Evolutionary conservation across 2,797 vertebrate genomes (phyloP).

Genomic region (Enteromius anoplus): DNA sequence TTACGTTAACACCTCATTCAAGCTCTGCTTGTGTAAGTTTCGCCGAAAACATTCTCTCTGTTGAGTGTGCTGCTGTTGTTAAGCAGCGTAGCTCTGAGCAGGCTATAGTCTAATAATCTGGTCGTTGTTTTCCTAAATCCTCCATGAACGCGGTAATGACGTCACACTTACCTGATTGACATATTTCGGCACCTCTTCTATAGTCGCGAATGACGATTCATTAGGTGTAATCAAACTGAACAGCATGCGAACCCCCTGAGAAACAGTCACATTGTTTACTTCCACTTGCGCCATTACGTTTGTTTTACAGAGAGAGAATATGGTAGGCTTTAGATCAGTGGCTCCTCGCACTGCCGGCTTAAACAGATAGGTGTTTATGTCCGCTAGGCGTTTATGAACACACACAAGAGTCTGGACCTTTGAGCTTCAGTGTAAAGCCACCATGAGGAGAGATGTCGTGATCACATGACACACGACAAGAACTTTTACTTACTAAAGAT

Average conservation of each 20-base stretch:
- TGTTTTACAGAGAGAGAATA: slow-evolving; percentile 6
- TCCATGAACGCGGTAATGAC: not conserved
- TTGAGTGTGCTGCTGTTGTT: not conserved
- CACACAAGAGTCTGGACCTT: not conserved
- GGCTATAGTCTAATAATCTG: too few species aligned
- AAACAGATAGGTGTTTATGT: not conserved
- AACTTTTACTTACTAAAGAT: not conserved
- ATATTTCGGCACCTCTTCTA: slow-evolving; percentile 86
- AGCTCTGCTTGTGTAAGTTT: not conserved
- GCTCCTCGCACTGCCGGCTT: not conserved
- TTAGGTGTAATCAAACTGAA: slow-evolving; percentile 83
- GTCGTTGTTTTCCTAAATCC: not conserved
- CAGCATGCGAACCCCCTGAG: slow-evolving; percentile 76
- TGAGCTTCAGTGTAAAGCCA: slow-evolving; percentile 1
- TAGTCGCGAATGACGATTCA: slow-evolving; percentile 80
- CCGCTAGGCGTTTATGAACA: not conserved
- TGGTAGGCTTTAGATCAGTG: not conserved
- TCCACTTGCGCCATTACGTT: slow-evolving; percentile 57
- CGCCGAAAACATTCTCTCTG: not conserved
- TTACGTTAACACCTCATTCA: not conserved
- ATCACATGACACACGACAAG: slow-evolving; percentile 12
- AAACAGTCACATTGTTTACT: slow-evolving; percentile 54
- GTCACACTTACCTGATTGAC: slow-evolving; percentile 84
- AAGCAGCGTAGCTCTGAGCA: not conserved
- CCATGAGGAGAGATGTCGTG: not conserved